Evolutionary conservation across 2,113 vertebrate species (phyloP).

Genomic region (rat (Rattus norvegicus)): DNA sequence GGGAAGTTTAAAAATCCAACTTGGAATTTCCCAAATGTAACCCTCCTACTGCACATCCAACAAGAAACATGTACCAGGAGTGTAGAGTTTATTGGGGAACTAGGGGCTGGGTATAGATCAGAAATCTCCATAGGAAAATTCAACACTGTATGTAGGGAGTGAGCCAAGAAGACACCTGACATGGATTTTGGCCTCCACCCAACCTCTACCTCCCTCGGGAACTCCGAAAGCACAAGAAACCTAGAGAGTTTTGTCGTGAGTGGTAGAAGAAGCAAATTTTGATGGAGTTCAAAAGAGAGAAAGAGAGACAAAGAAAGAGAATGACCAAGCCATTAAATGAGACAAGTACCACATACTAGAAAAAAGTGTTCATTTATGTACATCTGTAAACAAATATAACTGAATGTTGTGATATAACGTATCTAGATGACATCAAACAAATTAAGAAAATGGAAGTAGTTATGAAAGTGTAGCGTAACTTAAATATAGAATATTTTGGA

Average conservation of each 20-base stretch:
- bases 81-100: not conserved
- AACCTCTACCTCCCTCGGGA: not conserved
- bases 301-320: not conserved
- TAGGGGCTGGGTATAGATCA: not conserved
- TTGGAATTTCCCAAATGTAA: slow-evolving; percentile 40
- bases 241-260: not conserved
- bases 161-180: no score
- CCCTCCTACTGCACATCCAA: not conserved
- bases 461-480: not conserved
- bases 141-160: not conserved
- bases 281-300: not conserved
- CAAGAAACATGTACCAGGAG: not conserved
- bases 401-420: not conserved
- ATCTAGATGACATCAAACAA: slow-evolving; percentile 27
- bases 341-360: not conserved
- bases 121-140: slow-evolving; percentile 28
- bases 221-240: not conserved
- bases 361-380: not conserved
- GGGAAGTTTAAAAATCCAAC: not conserved
- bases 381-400: not conserved
- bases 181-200: not conserved
- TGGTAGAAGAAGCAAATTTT: not conserved
- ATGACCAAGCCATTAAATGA: not conserved
- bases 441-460: slow-evolving; percentile 6
- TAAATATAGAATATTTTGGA: not conserved